Evolutionary conservation across 2,113 vertebrate genomes (phyloP).

Genomic region (Speoplatyrhinus poulsoni): DNA sequence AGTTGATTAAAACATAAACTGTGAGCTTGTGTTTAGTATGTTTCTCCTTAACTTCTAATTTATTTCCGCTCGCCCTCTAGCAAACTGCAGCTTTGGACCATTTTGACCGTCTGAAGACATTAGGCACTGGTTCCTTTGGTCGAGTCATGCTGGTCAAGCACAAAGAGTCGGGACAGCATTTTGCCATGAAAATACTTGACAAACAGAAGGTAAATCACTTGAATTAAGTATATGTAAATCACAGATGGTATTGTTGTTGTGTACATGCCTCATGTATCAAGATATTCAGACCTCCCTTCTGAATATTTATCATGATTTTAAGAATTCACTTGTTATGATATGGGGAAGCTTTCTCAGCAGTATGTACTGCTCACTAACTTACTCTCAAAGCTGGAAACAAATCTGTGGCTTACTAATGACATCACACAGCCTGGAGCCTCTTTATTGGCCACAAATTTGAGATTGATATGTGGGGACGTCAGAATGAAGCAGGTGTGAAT

Average conservation of each 20-base stretch:
- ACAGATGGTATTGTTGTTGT: background rate
- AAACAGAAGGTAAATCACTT: conserved; percentile 86
- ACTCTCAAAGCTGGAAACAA: too few species aligned
- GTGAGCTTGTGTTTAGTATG: background rate
- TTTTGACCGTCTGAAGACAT: conserved; percentile 91
- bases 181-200: conserved; percentile 95
- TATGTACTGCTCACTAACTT: too few species aligned
- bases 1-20: too few species aligned
- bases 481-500: too few species aligned
- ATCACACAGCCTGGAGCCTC: too few species aligned
- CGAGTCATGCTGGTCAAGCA: conserved; percentile 93
- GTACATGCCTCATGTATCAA: background rate
- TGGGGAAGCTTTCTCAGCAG: too few species aligned
- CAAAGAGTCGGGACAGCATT: conserved; percentile 86
- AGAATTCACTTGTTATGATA: background rate
- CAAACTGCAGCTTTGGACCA: conserved; percentile 90
- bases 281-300: background rate
- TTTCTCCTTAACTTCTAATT: background rate
- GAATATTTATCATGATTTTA: background rate
- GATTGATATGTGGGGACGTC: too few species aligned
- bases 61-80: conserved; percentile 59
- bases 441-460: too few species aligned
- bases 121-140: conserved; percentile 92
- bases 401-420: too few species aligned
- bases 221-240: background rate